Evolutionary conservation across 2,113 vertebrate species (phyloP), one percentile per base, ranked within the genome.

Genomic region (Sander vitreus): DNA sequence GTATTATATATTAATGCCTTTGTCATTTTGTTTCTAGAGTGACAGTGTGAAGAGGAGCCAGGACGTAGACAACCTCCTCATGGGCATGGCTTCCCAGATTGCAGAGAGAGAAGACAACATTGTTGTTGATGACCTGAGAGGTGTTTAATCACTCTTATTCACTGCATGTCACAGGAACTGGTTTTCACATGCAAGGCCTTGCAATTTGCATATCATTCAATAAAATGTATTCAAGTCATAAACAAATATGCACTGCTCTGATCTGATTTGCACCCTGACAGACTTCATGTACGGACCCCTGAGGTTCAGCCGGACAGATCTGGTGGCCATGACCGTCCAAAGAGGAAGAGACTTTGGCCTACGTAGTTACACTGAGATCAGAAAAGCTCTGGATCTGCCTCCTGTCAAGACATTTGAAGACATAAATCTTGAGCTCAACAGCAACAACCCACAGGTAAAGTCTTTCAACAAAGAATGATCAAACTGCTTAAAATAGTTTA

Each of bases 1-100:
- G 14, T 14, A 16, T 19, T 72, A 15, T 4, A 6, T 45, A 55
- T 48, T 45, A n/a, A 45, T 80, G 58, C 8, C 23, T 48, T 15
- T 45, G 5, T 62, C 11, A 11, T 73, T 62, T 36, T 59, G 57
- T 74, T 58, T 90, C 62, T 87, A 99, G 97, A 96, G 85, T 8
- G 67, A 86, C 0, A 89, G 94, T 69, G 59, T 96, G 75, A 90
- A 91, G 78, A 94, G 76, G 19, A 68, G 87, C 30, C 76, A 91
- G 18, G 96, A 96, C 9, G 83, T 97, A 55, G 94, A 97, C 16
- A 86, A 93, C 0, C 91, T 99, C 14, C 78, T 99, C n/a, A 91
- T 99, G 93, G 98, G 98, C 47, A 99, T 99, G 98, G 95, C 96
- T 23, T 99, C 97, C 0, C 98, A 99, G 94, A 96, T 98, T 8